Percentiles rank a stretch among this genome's conserved stretches.
These are phyloP conservation scores for Zootoca vivipara DNA, from an alignment of 2,113 vertebrate genomes.

Conservation along the genomic window DNA sequence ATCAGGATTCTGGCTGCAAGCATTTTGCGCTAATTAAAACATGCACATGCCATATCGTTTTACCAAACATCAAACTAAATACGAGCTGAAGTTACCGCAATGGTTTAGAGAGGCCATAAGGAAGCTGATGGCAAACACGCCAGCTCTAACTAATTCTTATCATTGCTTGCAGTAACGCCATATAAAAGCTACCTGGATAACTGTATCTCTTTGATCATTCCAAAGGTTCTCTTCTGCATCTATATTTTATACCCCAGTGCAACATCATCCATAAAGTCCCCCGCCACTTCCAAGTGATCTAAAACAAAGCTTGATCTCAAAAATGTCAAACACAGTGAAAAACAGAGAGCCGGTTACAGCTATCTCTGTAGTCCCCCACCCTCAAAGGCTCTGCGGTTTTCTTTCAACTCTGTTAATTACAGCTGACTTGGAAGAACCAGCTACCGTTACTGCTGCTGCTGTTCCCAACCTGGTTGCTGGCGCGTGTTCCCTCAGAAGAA, in stretches of 20 bases:
- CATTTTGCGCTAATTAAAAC: not conserved
- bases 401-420: conserved; percentile 56
- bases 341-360: conserved; percentile 1
- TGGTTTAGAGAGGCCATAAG: not conserved
- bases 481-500: conserved; percentile 32
- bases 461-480: conserved; percentile 30
- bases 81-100: not conserved
- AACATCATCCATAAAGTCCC: conserved; percentile 1
- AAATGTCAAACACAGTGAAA: conserved; percentile 33
- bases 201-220: not conserved
- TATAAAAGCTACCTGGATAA: conserved; percentile 32
- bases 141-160: conserved; percentile 25
- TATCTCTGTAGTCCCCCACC: conserved; percentile 41
- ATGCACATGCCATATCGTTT: not conserved
- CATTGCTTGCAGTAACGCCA: not conserved
- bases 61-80: not conserved
- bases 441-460: conserved; percentile 22
- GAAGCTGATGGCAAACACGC: not conserved
- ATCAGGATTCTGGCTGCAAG: too few species aligned
- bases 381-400: conserved; percentile 38
- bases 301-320: conserved; percentile 34
- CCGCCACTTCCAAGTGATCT: conserved; percentile 25
- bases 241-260: conserved; percentile 25
- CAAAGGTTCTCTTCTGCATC: not conserved
- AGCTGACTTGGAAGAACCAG: conserved; percentile 53